phyloP scores from a whole-genome alignment of 2,888 invertebrate genomes.

The Tenthredo amoena region DNA sequence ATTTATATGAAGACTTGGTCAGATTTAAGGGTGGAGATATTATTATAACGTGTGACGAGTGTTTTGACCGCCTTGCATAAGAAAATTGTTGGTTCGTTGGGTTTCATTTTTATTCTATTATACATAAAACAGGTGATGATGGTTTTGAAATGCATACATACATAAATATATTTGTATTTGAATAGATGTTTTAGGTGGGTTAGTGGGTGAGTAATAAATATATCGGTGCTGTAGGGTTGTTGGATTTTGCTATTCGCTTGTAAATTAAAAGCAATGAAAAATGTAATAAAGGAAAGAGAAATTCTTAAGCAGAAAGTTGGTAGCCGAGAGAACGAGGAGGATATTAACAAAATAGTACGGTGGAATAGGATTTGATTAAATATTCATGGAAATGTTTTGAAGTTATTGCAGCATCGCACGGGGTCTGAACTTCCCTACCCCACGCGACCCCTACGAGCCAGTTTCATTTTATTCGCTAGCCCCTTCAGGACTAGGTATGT shows the following conservation, averaged over 20 bases:
- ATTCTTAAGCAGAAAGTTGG: background rate
- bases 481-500: background rate
- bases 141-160: background rate
- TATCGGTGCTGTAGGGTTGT: background rate
- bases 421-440: background rate
- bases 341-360: constrained; percentile 36
- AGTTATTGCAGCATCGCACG: constrained; percentile 35
- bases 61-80: background rate
- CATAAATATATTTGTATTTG: background rate
- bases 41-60: background rate
- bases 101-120: background rate
- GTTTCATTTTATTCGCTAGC: constrained; percentile 44
- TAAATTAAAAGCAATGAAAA: constrained; percentile 31
- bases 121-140: background rate
- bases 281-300: constrained; percentile 20
- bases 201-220: background rate
- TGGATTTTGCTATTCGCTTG: background rate
- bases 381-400: constrained; percentile 47
- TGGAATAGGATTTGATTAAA: constrained; percentile 45
- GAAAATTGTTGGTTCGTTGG: background rate
- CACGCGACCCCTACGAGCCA: background rate
- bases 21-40: background rate
- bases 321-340: background rate
- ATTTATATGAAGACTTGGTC: background rate
- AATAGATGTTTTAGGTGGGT: background rate